These are phyloP conservation scores for Trochalopteron elliotii DNA, from an alignment of 2,113 vertebrate species.

Conservation along the genomic window DNA sequence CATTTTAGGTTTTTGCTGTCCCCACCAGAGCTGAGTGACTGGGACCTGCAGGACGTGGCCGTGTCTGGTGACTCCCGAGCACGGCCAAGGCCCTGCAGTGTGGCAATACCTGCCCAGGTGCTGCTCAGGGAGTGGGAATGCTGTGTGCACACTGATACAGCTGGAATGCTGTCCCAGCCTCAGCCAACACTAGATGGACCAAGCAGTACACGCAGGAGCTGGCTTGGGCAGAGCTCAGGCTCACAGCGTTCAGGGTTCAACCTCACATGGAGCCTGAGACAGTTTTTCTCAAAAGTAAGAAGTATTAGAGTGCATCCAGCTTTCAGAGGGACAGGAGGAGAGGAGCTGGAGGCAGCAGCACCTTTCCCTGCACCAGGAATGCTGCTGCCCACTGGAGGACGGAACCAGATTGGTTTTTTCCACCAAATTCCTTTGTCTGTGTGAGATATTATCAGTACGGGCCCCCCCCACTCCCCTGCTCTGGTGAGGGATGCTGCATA, in stretches of 20 bases:
- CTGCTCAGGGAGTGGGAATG: background rate
- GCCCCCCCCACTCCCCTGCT: background rate
- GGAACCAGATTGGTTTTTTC: background rate
- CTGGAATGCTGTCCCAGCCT: background rate
- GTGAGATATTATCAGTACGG: slow-evolving; percentile 54
- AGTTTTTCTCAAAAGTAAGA: background rate
- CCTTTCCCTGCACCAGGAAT: background rate
- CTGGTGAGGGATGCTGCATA: slow-evolving; percentile 45
- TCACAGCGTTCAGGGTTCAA: fast-evolving
- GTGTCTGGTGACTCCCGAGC: background rate
- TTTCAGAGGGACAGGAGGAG: background rate
- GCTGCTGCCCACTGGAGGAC: background rate
- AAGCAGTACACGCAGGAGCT: background rate
- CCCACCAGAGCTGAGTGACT: fast-evolving
- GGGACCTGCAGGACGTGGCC: fast-evolving
- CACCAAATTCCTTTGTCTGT: slow-evolving; percentile 47
- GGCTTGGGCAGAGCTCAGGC: background rate
- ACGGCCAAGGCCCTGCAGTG: background rate
- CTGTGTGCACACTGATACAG: background rate
- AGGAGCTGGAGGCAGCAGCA: background rate
- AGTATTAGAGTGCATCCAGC: fast-evolving
- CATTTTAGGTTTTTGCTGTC: background rate
- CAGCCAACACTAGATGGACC: background rate
- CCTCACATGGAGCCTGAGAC: too few species aligned
- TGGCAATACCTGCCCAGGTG: background rate